Base-by-base conservation (phyloP, 2,113 vertebrate species). In the Bagarius yarrelli region DNA sequence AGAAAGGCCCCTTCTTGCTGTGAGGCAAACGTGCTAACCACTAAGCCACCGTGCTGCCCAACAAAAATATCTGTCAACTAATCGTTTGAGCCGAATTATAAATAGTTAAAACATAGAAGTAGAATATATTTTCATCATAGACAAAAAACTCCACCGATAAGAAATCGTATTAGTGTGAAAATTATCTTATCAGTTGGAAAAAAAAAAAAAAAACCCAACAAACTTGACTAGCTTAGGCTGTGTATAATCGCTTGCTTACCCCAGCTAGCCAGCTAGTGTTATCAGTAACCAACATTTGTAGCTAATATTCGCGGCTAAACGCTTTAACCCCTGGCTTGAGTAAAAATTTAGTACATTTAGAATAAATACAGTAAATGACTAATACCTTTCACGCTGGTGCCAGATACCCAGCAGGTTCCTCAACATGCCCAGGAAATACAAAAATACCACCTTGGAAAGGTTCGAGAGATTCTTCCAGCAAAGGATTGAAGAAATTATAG, bases 371-470 rank as follows among this genome's bases (percentile, higher is more conserved):
- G 27, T 32, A 21, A 16, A 34, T 73, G 70, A 73, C 50, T 73
- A 73, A 73, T 73, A 55, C 50, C 52, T 34, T 19, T 55, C 21
- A 30, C 32, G 5, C 70, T 55, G 32, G 19, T 55, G 50, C 70
- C 70, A 73, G 27, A 55, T 73, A 27, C 50, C 32, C 70, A 73
- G 50, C 50, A 23, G 70, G 50, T 73, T 34, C 27, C 18, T 53
- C 70, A 34, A 15, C 19, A 55, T 55, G 27, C 70, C 70, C 70
- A 55, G 30, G 27, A 73, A 73, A 55, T 55, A 14, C 27, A 55
- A 14, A n/a, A 73, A 21, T 53, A 4, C 27, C 13, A 18, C 2
- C 25, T 73, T 21, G 19, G 12, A 55, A 53, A 55, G 27, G 27
- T 53, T 53, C 70, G 30, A 5, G 12, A 30, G 25, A 73, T 73